Evolutionary conservation across 2,113 vertebrate species (phyloP).

Genomic region (Riparia riparia): DNA sequence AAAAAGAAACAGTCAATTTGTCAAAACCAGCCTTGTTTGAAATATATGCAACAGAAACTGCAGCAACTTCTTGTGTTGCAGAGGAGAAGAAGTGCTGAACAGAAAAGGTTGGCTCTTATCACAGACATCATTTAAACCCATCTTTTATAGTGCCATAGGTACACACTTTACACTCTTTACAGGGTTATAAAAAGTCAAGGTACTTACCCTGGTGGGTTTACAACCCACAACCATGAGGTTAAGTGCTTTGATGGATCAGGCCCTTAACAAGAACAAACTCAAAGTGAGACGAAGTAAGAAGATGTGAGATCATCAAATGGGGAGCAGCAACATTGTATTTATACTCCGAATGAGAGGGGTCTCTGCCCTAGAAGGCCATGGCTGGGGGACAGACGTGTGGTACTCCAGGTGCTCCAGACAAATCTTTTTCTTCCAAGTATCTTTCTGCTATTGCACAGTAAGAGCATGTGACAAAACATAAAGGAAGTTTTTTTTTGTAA

Average conservation of each 20-base stretch:
- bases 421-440: not conserved
- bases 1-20: conserved; percentile 11
- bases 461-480: fast-evolving
- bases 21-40: conserved; percentile 59
- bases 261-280: conserved; percentile 54
- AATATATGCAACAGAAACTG: conserved; percentile 40
- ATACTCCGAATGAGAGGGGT: not conserved
- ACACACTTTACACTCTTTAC: conserved; percentile 57
- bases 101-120: conserved; percentile 43
- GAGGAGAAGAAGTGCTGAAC: conserved; percentile 1
- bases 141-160: conserved; percentile 52
- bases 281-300: not conserved
- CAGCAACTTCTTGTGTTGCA: conserved; percentile 41
- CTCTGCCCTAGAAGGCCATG: not conserved
- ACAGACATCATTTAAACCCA: conserved; percentile 35
- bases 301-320: not conserved
- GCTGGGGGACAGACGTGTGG: not conserved
- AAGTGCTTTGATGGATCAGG: conserved; percentile 50
- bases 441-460: not conserved
- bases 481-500: not conserved
- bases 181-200: conserved; percentile 57
- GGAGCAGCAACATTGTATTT: not conserved
- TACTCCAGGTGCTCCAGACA: not conserved
- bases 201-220: conserved; percentile 53
- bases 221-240: conserved; percentile 23